Percentiles rank a stretch among this genome's conserved stretches.
These are phyloP conservation scores for Chaetorhynchus papuensis DNA, from an alignment of 2,113 vertebrate genomes.

Conservation along the genomic window DNA sequence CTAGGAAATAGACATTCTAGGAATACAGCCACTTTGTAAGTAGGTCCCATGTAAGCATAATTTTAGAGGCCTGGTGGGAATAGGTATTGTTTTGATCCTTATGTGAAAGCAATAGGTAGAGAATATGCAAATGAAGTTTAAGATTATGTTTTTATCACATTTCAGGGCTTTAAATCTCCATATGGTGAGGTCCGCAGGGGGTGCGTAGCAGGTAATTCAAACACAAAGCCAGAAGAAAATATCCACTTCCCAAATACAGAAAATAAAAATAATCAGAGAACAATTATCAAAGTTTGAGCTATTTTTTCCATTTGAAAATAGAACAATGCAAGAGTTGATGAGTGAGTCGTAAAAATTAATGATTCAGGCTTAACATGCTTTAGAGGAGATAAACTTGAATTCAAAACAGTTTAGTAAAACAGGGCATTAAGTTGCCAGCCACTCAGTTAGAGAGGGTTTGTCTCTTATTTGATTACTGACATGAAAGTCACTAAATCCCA, in stretches of 20 bases:
- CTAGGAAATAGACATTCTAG: background rate
- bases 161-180: background rate
- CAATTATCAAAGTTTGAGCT: background rate
- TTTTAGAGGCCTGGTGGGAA: background rate
- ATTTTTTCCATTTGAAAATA: background rate
- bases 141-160: background rate
- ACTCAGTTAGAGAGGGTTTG: background rate
- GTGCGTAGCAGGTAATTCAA: background rate
- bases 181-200: background rate
- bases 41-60: background rate
- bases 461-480: constrained; percentile 40
- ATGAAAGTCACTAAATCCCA: constrained; percentile 55
- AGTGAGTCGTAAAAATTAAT: background rate
- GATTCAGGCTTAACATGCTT: constrained; percentile 5
- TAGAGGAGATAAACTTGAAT: constrained; percentile 10
- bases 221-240: background rate
- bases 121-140: background rate
- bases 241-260: background rate
- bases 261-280: background rate
- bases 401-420: background rate
- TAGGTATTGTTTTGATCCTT: background rate
- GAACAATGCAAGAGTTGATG: background rate
- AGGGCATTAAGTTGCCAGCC: background rate
- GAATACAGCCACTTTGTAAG: background rate
- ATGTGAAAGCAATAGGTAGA: background rate